A percentile compares a stretch with the other conserved stretches of the same genome.
Conservation (phyloP, 2,888 invertebrate genomes). For the Hirtodrosophila trivittata region DNA sequence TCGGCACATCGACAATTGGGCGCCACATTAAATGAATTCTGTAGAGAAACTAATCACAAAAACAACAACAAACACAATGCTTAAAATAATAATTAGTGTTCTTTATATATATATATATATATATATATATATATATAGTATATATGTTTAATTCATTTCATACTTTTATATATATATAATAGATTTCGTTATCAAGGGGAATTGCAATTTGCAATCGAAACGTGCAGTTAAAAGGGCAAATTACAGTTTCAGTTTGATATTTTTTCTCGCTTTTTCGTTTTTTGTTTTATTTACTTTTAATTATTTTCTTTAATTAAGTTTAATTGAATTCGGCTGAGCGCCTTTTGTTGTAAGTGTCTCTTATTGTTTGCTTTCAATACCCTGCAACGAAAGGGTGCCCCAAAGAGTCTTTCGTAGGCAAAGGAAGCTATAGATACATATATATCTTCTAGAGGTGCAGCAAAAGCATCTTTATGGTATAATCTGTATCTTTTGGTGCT, state of each 20-base stretch:
- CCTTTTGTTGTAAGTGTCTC: conserved; percentile 20
- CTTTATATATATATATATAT: too few species aligned
- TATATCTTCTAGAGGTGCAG: too few species aligned
- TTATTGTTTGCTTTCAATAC: conserved; percentile 10
- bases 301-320: conserved; percentile 47
- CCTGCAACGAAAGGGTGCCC: neutral
- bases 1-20: conserved; percentile 64
- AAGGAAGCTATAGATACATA: too few species aligned
- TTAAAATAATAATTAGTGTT: conserved; percentile 19
- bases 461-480: too few species aligned
- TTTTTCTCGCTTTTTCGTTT: neutral
- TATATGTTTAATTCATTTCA: neutral
- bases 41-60: conserved; percentile 19
- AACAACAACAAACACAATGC: conserved; percentile 15
- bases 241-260: conserved; percentile 18
- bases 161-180: conserved; percentile 9
- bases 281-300: conserved; percentile 26
- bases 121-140: too few species aligned
- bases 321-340: conserved; percentile 45
- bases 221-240: conserved; percentile 35
- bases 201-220: conserved; percentile 36
- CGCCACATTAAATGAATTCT: conserved; percentile 57
- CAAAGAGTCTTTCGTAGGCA: too few species aligned
- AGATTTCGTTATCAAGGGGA: conserved; percentile 51
- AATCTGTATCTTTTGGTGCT: too few species aligned